These are phyloP conservation scores for Xenops minutus DNA, from an alignment of 2,797 vertebrate genomes.

Conservation along the genomic window DNA sequence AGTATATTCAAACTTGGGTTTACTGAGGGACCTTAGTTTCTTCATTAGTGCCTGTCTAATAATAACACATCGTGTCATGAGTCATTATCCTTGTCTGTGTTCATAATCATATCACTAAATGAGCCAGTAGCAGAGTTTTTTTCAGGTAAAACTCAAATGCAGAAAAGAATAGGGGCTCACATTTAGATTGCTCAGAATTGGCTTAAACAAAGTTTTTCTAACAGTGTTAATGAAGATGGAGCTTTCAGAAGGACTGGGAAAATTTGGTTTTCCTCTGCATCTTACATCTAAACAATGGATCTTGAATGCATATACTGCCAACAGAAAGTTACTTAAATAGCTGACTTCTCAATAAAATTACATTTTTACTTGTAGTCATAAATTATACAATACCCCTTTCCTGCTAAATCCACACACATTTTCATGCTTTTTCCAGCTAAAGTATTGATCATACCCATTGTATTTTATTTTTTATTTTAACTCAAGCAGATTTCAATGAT, in stretches of 20 bases:
- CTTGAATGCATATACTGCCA: not conserved
- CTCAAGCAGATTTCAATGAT: not conserved
- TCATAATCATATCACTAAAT: not conserved
- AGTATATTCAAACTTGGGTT: not conserved
- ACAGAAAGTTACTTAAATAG: not conserved
- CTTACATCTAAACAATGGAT: not conserved
- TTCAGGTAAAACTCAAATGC: not conserved
- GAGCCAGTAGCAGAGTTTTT: not conserved
- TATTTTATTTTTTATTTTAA: not conserved
- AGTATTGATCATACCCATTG: not conserved
- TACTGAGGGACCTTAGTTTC: not conserved
- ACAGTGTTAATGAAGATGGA: not conserved
- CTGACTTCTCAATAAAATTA: not conserved
- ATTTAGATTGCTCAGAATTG: not conserved
- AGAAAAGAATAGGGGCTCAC: not conserved
- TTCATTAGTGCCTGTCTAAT: not conserved
- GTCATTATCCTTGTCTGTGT: not conserved
- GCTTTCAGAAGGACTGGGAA: not conserved
- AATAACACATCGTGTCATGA: not conserved
- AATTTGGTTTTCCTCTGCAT: not conserved
- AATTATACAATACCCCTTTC: not conserved
- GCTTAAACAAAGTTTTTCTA: not conserved
- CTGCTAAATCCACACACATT: not conserved
- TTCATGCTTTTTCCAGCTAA: not conserved
- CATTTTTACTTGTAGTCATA: not conserved